phyloP scores from a whole-genome alignment of 2,113 vertebrate species.

The Oreotrochilus melanogaster region DNA sequence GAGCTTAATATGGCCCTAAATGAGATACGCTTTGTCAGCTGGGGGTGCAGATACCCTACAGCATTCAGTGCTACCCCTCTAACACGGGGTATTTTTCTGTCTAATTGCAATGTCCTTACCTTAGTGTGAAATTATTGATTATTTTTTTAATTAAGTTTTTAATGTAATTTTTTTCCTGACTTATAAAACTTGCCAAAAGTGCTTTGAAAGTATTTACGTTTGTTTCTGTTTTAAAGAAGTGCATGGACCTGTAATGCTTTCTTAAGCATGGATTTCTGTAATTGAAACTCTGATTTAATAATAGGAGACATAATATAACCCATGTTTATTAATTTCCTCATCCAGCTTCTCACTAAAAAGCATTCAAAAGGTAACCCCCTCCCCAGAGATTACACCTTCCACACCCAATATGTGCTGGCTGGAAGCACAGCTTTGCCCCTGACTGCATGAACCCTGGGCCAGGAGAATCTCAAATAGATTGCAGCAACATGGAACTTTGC shows the following conservation, averaged over 20 bases:
- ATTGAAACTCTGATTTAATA: not conserved
- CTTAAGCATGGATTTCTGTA: not conserved
- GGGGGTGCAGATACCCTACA: not conserved
- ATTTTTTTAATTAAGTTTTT: not conserved
- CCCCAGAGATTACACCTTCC: not conserved
- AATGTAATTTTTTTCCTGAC: not conserved
- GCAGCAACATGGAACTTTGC: rapidly evolving
- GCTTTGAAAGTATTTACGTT: not conserved
- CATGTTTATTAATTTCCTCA: not conserved
- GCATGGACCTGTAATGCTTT: not conserved
- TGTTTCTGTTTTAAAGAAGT: not conserved
- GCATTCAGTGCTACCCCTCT: not conserved
- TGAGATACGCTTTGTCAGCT: constrained; percentile 33
- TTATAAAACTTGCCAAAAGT: not conserved
- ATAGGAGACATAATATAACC: not conserved
- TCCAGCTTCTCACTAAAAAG: not conserved
- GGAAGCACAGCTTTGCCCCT: not conserved
- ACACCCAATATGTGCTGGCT: rapidly evolving
- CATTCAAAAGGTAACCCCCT: not conserved
- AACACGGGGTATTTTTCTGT: not conserved
- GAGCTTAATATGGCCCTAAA: constrained; percentile 33
- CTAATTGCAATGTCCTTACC: not conserved
- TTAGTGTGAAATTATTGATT: not conserved
- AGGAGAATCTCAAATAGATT: not conserved
- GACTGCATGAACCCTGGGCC: rapidly evolving